A percentile compares a stretch with the other conserved stretches of the same genome.
These are phyloP conservation scores for Dreissena rostriformis DNA, from an alignment of 1,140 invertebrate species.

Conservation along the genomic window DNA sequence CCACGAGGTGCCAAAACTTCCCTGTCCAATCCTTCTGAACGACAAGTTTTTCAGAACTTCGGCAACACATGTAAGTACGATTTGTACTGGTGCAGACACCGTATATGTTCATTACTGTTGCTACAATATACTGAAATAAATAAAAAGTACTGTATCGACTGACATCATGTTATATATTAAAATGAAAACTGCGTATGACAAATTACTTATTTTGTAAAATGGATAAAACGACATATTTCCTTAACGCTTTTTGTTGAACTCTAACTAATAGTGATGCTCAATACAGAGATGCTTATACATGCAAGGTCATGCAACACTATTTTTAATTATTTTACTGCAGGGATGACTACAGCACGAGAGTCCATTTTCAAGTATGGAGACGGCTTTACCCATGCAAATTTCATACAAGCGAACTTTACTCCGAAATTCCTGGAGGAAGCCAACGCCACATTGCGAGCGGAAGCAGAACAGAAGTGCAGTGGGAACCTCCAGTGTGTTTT, in stretches of 20 bases:
- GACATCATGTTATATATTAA: background rate
- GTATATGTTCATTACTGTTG: no score
- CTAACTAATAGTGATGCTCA: background rate
- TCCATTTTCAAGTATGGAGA: slow-evolving; percentile 56
- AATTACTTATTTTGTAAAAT: no score
- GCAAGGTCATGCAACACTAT: background rate
- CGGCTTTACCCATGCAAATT: slow-evolving; percentile 51
- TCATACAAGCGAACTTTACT: slow-evolving; percentile 48
- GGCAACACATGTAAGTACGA: slow-evolving; percentile 59
- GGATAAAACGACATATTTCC: no score
- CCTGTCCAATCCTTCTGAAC: slow-evolving; percentile 50
- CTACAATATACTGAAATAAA: background rate
- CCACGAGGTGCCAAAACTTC: slow-evolving; percentile 77
- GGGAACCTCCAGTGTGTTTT: slow-evolving; percentile 57
- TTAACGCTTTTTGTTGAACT: background rate
- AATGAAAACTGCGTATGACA: no score
- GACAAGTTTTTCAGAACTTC: slow-evolving; percentile 62
- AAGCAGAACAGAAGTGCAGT: slow-evolving; percentile 53
- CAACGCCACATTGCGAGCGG: background rate
- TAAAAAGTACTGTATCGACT: background rate
- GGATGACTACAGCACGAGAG: slow-evolving; percentile 38
- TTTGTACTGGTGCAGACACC: no score
- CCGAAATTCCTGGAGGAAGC: slow-evolving; percentile 58
- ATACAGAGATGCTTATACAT: background rate
- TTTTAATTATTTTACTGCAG: slow-evolving; percentile 25